phyloP scores from a whole-genome alignment of 2,888 invertebrate genomes.

The Protodeltote pygarga region DNA sequence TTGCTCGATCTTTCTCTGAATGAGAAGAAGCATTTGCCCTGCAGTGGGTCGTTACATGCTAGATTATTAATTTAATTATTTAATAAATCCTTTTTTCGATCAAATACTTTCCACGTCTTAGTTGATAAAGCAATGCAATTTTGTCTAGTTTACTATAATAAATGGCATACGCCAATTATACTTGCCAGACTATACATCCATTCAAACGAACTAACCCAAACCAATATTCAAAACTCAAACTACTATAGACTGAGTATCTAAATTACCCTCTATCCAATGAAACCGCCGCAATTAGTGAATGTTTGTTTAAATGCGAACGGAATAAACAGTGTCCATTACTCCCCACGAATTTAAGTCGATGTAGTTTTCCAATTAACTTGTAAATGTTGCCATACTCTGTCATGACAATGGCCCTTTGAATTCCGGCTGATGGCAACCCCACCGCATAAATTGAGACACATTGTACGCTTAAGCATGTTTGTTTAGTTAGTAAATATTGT shows the following conservation, averaged over 20 bases:
- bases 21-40: no score
- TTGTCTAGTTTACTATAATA: no score
- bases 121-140: no score
- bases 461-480: conserved; percentile 41
- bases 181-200: neutral
- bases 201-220: conserved; percentile 1
- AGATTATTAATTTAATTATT: no score
- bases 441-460: conserved; percentile 54
- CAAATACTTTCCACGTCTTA: no score
- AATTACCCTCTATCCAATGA: conserved; percentile 44
- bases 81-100: no score
- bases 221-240: conserved; percentile 23
- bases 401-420: conserved; percentile 50
- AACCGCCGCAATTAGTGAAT: conserved; percentile 48
- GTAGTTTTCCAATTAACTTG: conserved; percentile 66
- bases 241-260: conserved; percentile 28
- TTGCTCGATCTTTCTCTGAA: no score
- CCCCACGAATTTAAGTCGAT: conserved; percentile 51
- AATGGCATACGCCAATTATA: neutral
- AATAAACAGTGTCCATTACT: conserved; percentile 52
- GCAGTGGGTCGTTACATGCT: no score
- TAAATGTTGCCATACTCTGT: conserved; percentile 44
- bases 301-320: conserved; percentile 49
- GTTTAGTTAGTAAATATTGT: conserved; percentile 55
- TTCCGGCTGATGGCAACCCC: conserved; percentile 34